Base-by-base conservation (phyloP, 1,140 invertebrate genomes). In the Pentalonia nigronervosa region DNA sequence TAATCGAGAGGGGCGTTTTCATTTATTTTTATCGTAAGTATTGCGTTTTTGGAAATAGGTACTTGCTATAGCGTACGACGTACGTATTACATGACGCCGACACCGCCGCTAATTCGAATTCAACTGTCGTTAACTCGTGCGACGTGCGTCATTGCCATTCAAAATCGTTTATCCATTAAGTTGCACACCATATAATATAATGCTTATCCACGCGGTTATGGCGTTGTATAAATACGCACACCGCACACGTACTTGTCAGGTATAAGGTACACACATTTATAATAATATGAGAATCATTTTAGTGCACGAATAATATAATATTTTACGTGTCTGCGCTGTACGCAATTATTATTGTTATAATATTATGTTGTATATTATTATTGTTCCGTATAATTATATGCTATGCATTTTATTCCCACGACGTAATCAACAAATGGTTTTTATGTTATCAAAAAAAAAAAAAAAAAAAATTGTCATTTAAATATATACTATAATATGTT, bases 141-240 rank as follows among this genome's bases (percentile, higher is more conserved):
- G 84, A 76, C 84, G 84, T 48, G 84, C 84, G 84, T 87, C 84
- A 87, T 87, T 47, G 84, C 45, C 41, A 30, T 87, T 87, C 25
- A 87, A 47, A 87, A 87, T 48, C 25, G 30, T 48, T 48, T 87
- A 48, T 48, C 41, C 45, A 87, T 87, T 47, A 87, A 87, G 84
- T 47, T 45, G 84, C 84, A 45, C 41, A n/a, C 45, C 4, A 87
- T 41, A 41, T 41, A 41, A 41, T 87, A 87, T 87, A 87, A 45
- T 45, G 41, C 41, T 30, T 41, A 17, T 45, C 23, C 23, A 41
- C 45, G 25, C 34, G 36, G 25, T 41, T 83, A 30, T 45, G 83
- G 23, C 41, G 41, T 9, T 30, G 41, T 86, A 86, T 86, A 47
- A 86, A 86, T 23, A 41, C 81, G 81, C 20, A 41, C 21, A 25